Conservation (phyloP, 2,113 vertebrate genomes). For the Tringa solitaria region DNA sequence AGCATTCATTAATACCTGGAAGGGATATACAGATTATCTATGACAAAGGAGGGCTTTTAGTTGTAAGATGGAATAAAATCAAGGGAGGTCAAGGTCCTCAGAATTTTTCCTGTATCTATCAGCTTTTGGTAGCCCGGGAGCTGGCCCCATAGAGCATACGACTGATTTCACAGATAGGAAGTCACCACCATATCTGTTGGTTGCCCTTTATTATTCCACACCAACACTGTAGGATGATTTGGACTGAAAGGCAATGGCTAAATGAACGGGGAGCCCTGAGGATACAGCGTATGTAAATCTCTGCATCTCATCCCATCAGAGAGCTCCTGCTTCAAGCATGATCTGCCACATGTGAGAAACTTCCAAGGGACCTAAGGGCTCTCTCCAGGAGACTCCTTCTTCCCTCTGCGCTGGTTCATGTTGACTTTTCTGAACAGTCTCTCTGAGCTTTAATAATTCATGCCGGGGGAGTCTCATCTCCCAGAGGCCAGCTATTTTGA, state of each 20-base stretch:
- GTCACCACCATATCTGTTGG: neutral
- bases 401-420: neutral
- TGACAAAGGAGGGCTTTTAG: neutral
- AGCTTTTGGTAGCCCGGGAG: neutral
- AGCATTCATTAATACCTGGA: slow-evolving; percentile 82
- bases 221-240: neutral
- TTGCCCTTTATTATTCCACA: neutral
- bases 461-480: neutral
- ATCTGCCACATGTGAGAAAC: slow-evolving; percentile 23
- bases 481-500: slow-evolving; percentile 31
- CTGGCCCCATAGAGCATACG: neutral
- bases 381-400: neutral
- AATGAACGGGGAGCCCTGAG: slow-evolving; percentile 10
- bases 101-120: neutral
- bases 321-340: slow-evolving; percentile 18
- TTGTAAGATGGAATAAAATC: neutral
- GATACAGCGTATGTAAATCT: neutral
- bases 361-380: slow-evolving; percentile 34
- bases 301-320: slow-evolving; percentile 6
- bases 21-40: slow-evolving; percentile 4
- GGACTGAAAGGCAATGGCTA: neutral
- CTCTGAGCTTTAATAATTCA: slow-evolving; percentile 59
- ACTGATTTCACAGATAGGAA: neutral
- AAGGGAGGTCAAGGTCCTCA: neutral
- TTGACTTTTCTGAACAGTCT: slow-evolving; percentile 54